Base-by-base conservation (phyloP, 2,113 vertebrate species). In the Octodon degus region DNA sequence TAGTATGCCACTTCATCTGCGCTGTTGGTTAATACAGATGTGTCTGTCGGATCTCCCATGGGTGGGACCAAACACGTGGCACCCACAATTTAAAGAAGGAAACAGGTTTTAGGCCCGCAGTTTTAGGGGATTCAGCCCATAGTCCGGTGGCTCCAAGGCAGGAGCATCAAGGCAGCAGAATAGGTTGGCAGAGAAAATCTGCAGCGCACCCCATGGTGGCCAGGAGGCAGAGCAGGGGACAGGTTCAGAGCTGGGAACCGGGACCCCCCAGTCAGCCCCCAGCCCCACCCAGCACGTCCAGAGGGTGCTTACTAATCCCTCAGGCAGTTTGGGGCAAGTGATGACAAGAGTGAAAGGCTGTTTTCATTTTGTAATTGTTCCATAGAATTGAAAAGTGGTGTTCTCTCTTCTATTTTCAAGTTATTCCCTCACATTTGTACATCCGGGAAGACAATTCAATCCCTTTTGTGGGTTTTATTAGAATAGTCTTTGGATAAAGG, bases 141-240 rank as follows among this genome's bases (percentile, higher is more conserved):
- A 4, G 24, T 76, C 40, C 5, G 1, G 22, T 13, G 72, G 37
- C 72, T 25, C n/a, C 70, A 11, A 11, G 19, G 70, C 19, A 19
- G 72, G 24, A 74, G 0, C 11, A 27, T 43, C 22, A 76, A 7
- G 22, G 11, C 1, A 2, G 11, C 0, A 2, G 10, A 25, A 13
- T 11, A 20, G 22, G n/a, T 24, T 43, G 22, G 20, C 22, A 13
- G 24, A 13, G 40, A 22, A 12, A 76, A 76, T 25, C 24, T 43
- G 40, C 40, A 19, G 55, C 17, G 5, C 2, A 1, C 11, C 43
- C 16, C 22, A 5, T 12, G 37, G 24, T 27, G 11, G 22, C 72
- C 37, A 76, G 40, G 37, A 43, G 6, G 37, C 37, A 43, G 72
- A 43, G 22, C 67, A 76, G 72, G 12, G 37, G n/a, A 25, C 37